Evolutionary conservation across 2,797 vertebrate genomes (phyloP).

Genomic region (Phataginus tricuspis): DNA sequence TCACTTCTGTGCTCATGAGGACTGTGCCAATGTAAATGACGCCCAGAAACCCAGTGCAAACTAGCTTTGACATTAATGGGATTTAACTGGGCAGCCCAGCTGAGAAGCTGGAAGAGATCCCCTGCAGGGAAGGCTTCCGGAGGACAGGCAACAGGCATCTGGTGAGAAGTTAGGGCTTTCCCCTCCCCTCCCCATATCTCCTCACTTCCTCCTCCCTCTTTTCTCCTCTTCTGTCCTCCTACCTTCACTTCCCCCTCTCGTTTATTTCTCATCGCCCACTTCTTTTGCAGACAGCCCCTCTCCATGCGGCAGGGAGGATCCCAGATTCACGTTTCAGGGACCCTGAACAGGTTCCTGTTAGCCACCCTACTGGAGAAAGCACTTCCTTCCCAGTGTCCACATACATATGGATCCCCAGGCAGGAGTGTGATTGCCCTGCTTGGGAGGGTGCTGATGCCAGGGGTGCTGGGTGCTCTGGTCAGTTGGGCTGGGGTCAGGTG

Average conservation of each 20-base stretch:
- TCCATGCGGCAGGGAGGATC: neutral
- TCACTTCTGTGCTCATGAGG: neutral
- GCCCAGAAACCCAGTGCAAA: neutral
- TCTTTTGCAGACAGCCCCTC: neutral
- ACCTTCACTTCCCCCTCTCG: neutral
- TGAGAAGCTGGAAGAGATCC: neutral
- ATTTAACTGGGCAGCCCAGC: neutral
- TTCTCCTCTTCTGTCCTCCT: neutral
- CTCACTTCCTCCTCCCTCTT: neutral
- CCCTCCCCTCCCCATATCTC: neutral
- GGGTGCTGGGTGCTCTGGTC: neutral
- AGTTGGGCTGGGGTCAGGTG: neutral
- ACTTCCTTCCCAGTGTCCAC: neutral
- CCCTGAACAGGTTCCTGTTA: neutral
- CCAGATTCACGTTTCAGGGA: too few relatives aligned
- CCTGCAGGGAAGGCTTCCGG: neutral
- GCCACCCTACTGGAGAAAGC: neutral
- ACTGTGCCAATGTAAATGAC: neutral
- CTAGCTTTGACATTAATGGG: neutral
- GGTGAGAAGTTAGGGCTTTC: too few relatives aligned
- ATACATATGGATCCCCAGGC: neutral
- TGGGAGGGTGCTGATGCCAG: too few relatives aligned
- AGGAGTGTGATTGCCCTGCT: neutral
- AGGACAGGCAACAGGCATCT: neutral
- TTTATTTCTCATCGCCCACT: neutral